Base-by-base conservation (phyloP, 2,888 invertebrate species). In the Coleophora flavipennella region DNA sequence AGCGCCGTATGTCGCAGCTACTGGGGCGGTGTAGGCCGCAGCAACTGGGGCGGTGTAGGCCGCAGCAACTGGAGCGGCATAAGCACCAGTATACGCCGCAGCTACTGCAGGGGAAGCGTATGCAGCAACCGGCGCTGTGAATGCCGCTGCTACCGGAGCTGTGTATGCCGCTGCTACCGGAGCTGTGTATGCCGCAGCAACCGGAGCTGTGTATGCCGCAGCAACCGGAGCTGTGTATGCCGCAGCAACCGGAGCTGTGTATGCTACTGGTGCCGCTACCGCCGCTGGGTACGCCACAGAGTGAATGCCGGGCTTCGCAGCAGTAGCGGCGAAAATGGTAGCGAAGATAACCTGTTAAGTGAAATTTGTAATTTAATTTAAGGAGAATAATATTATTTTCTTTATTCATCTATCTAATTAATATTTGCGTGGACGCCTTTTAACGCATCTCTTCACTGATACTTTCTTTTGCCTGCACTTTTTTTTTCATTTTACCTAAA, bases 281-380 rank as follows among this genome's bases (percentile, higher is more conserved):
- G 40, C 38, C 7, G 49, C 42, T 1, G 54, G 39, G 37, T 41
- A 44, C 7, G 44, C 44, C 7, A 47, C 41, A 8, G 77, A 64
- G 45, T 75, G 67, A 41, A 74, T 72, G 39, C 78, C 80, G 14
- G 85, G 84, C 48, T 84, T 83, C 38, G 83, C 85, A 12, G 70
- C 66, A 37, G 62, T 78, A 11, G 77, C 49, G 42, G 74, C 73
- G 51, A 83, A 42, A 32, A 84, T 56, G 43, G 74, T 62, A 50
- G 66, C 60, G 58, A 85, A 62, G 43, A 77, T 55, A 26, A 79
- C 53, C 85, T 85, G 62, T 3, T 35, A 43, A 37, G 44, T 31
- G 13, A 33, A 35, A 32, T 26, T 4, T 20, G 20, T n/a, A n/a
- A n/a, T n/a, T n/a, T n/a, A n/a, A n/a, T n/a, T n/a, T n/a, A n/a